These are phyloP conservation scores for Psittacula echo DNA, from an alignment of 2,797 vertebrate genomes.

Conservation along the genomic window DNA sequence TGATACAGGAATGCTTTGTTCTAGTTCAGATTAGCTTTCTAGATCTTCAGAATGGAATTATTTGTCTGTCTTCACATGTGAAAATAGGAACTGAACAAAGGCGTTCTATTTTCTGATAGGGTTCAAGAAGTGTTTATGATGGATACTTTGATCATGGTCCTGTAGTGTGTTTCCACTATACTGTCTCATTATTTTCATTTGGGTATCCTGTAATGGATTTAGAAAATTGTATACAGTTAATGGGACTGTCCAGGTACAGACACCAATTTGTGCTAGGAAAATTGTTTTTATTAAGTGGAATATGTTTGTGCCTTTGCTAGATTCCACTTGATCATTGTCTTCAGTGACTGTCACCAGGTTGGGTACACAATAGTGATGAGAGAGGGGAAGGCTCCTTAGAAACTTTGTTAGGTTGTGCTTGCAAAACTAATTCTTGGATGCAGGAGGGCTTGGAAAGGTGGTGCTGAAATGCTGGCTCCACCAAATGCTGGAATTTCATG, in stretches of 20 bases:
- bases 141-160: neutral
- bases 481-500: conserved; percentile 10
- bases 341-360: neutral
- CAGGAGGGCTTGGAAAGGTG: neutral
- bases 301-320: neutral
- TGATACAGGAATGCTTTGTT: conserved; percentile 36
- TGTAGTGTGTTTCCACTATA: neutral
- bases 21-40: neutral
- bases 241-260: neutral
- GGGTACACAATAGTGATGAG: neutral
- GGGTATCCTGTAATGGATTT: neutral
- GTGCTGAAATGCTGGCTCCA: neutral
- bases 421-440: neutral
- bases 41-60: neutral
- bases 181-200: neutral
- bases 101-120: neutral
- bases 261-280: neutral
- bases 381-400: neutral
- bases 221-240: neutral
- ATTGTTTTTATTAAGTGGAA: neutral
- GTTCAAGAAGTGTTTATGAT: neutral
- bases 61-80: neutral
- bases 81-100: neutral
- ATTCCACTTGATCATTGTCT: neutral
- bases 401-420: neutral